Conservation (phyloP, 2,113 vertebrate species). For the Lanius collurio region DNA sequence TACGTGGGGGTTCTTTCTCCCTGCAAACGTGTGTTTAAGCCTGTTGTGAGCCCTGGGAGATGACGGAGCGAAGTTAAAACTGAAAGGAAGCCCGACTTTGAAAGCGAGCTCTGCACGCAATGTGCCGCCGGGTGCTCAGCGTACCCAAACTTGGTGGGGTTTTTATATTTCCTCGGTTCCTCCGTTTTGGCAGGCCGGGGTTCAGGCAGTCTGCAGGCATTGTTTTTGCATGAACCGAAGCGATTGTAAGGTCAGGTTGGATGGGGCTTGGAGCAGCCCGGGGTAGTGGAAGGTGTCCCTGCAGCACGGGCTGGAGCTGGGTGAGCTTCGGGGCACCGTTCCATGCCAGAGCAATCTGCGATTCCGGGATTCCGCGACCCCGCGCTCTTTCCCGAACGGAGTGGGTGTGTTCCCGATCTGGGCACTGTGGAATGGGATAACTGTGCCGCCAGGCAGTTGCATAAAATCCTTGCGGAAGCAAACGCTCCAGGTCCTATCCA, state of each 20-base stretch:
- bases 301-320: neutral
- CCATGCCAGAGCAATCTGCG: accelerated
- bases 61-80: neutral
- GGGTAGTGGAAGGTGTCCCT: accelerated
- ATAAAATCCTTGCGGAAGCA: neutral
- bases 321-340: accelerated
- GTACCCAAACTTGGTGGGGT: accelerated
- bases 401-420: accelerated
- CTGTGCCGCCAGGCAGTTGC: neutral
- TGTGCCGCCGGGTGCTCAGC: accelerated
- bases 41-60: neutral
- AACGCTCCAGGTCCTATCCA: neutral
- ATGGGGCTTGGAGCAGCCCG: neutral
- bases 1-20: accelerated
- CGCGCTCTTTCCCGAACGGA: neutral
- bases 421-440: neutral
- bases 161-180: accelerated
- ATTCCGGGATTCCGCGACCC: accelerated
- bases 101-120: neutral
- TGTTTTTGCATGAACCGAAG: neutral
- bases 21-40: neutral
- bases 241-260: accelerated
- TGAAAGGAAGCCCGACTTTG: neutral
- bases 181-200: neutral
- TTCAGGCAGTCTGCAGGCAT: accelerated